Evolutionary conservation across 2,797 vertebrate species (phyloP), one percentile per base, ranked within the genome.

Genomic region (Darevskia nairensis): DNA sequence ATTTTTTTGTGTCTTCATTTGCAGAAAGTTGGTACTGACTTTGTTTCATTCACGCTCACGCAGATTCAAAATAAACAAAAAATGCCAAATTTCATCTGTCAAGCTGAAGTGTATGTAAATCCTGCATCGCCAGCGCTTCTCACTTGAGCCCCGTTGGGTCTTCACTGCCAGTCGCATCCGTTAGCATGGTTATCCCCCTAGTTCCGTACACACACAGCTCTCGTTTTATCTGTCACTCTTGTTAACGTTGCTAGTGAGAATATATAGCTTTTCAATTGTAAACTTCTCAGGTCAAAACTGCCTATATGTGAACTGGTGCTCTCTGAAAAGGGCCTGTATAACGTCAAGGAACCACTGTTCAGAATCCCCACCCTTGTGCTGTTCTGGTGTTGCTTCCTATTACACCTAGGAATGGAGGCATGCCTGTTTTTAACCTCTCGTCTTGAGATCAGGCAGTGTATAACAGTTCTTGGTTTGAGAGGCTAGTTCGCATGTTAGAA

Each of bases 61-160:
- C 23, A 1, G 93, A 96, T 95, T 95, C 96, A 94, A 95, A 97
- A 96, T 96, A 96, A 97, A 96, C 93, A 90, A 55, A 94, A 95
- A 95, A 94, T 95, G 96, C 96, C 96, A 96, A 95, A 95, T 95
- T 80, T 89, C 95, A 90, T 91, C 95, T 95, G 94, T 96, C 94
- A 92, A 95, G 86, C 92, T 83, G 94, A 95, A 95, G 93, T 90
- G 93, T 93, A 87, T 96, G 87, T 95, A 95, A 94, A 92, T 94
- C 93, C 89, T 1, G 39, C 91, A 91, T 89, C 91, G 89, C 50
- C 92, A 32, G 88, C 27, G 8, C 76, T 55, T 90, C 83, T 82
- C 86, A 7, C 64, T 55, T 11, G 88, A 95, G 90, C 91, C 83
- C 69, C 93, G 86, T 94, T 93, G 88, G 80, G 91, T 90, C 46